Evolutionary conservation across 64 coral and sea anemone species (phyloP).

Genomic region (Actinia tenebrosa): DNA sequence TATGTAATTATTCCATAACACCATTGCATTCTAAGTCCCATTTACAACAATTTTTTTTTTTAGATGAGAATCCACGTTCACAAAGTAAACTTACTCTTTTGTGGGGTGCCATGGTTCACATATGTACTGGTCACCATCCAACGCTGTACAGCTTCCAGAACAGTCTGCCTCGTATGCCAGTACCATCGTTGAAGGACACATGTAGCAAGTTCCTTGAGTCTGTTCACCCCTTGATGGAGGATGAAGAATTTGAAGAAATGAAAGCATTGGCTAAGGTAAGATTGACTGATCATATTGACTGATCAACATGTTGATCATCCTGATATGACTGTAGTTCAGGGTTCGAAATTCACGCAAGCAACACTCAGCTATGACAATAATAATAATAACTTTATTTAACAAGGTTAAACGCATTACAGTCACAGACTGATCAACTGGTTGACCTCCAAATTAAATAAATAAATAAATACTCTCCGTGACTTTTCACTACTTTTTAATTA

Average conservation of each 20-base stretch:
- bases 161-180: conserved; percentile 88
- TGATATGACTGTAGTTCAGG: too few species aligned
- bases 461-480: too few species aligned
- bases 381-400: not conserved
- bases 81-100: conserved; percentile 73
- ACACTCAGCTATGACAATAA: too few species aligned
- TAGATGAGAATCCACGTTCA: conserved; percentile 84
- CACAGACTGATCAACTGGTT: too few species aligned
- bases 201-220: conserved; percentile 64
- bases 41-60: not conserved
- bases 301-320: not conserved
- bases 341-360: too few species aligned
- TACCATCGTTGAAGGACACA: conserved; percentile 70
- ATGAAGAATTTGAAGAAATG: conserved; percentile 75
- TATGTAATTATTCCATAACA: too few species aligned
- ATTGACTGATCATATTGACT: not conserved
- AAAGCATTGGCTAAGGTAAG: conserved; percentile 76
- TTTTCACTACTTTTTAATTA: too few species aligned
- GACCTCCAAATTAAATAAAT: too few species aligned
- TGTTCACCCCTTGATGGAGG: conserved; percentile 58
- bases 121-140: conserved; percentile 72
- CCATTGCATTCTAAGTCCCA: too few species aligned
- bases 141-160: conserved; percentile 89
- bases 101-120: conserved; percentile 74
- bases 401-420: not conserved